Percentiles rank a stretch among this genome's conserved stretches.
phyloP scores from a whole-genome alignment of 2,888 invertebrate species.

The Andrena dorsata region DNA sequence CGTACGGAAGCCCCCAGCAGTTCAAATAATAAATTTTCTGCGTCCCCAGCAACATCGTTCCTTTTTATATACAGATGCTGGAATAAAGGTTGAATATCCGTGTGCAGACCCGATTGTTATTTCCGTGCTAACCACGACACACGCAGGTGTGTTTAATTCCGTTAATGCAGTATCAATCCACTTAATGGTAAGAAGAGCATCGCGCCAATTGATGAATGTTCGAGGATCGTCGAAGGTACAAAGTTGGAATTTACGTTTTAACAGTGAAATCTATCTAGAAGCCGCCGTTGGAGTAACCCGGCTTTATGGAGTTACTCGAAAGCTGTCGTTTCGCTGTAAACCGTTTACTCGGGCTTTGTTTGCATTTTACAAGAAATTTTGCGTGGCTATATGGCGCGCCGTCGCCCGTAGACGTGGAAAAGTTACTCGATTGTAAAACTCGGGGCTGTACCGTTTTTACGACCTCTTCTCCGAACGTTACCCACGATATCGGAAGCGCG shows the following conservation, averaged over 20 bases:
- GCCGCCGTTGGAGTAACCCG: neutral
- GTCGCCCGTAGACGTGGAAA: constrained; percentile 3
- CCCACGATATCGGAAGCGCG: constrained; percentile 23
- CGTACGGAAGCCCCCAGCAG: neutral
- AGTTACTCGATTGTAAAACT: constrained; percentile 24
- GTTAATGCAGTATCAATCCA: neutral
- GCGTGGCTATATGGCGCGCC: neutral
- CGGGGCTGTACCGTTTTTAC: neutral
- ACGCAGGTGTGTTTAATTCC: neutral
- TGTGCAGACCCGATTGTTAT: neutral
- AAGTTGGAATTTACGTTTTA: neutral
- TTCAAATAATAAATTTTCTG: constrained; percentile 29
- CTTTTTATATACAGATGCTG: neutral
- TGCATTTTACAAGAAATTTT: constrained; percentile 15
- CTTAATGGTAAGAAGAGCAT: neutral
- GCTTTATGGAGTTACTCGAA: neutral
- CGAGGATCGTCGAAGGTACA: neutral
- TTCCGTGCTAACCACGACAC: too few species aligned
- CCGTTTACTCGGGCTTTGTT: neutral
- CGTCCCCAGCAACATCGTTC: neutral
- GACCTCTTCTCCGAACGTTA: constrained; percentile 10
- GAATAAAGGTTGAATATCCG: neutral
- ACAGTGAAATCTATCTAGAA: neutral
- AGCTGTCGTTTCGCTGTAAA: neutral
- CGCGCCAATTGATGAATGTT: neutral